phyloP scores from a whole-genome alignment of 1,140 invertebrate species.

The Brachionus rubens region DNA sequence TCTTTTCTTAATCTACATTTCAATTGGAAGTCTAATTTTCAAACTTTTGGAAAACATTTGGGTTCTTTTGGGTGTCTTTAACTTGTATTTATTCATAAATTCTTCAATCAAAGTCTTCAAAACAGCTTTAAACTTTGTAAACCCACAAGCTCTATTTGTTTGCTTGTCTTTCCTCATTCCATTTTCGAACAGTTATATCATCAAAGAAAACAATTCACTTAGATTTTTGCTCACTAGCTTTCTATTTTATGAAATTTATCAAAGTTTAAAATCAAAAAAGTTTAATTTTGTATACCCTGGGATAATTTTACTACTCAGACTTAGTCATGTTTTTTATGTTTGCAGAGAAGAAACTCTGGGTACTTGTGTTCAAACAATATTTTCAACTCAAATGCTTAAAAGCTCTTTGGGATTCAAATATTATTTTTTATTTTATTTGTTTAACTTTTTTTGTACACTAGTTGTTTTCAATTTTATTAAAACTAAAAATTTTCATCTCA shows the following conservation, averaged over 20 bases:
- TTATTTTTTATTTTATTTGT: not conserved
- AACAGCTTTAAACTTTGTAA: no score
- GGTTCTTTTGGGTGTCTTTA: no score
- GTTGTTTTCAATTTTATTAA: not conserved
- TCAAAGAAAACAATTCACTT: slow-evolving; percentile 24
- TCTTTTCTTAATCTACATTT: no score
- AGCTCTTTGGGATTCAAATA: not conserved
- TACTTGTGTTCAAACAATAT: not conserved
- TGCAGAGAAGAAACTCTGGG: slow-evolving; percentile 28
- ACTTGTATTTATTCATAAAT: no score
- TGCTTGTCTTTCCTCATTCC: slow-evolving; percentile 7
- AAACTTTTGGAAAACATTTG: no score
- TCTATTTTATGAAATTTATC: not conserved
- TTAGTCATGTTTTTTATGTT: slow-evolving; percentile 24
- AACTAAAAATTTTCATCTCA: not conserved
- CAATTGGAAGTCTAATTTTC: no score
- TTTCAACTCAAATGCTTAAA: not conserved
- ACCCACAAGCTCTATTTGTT: no score
- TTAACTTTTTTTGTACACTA: not conserved
- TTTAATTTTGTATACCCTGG: not conserved
- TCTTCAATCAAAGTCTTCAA: no score
- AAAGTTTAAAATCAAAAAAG: not conserved
- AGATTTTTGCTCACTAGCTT: not conserved
- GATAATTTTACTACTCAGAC: not conserved
- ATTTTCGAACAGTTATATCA: slow-evolving; percentile 29